Conservation (phyloP, 1,140 invertebrate species). For the Drosophila setifemur region DNA sequence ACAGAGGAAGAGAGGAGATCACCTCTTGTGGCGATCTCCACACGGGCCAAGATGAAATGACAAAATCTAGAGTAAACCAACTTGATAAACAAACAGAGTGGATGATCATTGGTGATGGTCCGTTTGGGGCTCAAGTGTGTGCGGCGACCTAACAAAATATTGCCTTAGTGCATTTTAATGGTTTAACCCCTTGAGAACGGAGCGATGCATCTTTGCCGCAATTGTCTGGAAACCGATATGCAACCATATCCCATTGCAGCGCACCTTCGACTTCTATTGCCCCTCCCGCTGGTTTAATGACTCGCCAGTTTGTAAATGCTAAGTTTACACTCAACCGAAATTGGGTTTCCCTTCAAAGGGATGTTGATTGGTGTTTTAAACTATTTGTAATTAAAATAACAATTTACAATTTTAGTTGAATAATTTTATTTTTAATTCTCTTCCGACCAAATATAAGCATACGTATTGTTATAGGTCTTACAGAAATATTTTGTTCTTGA, state of each 20-base stretch:
- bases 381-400: too few species aligned
- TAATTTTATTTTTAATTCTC: too few species aligned
- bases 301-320: conserved; percentile 70
- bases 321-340: conserved; percentile 36
- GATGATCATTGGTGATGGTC: conserved; percentile 44
- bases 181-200: conserved; percentile 39
- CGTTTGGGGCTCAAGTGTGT: conserved; percentile 43
- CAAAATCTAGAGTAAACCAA: conserved; percentile 73
- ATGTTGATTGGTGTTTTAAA: background rate
- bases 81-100: conserved; percentile 57
- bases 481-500: too few species aligned
- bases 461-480: too few species aligned
- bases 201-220: conserved; percentile 72
- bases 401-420: too few species aligned
- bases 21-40: conserved; percentile 12
- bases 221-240: conserved; percentile 71
- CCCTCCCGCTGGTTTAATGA: conserved; percentile 59
- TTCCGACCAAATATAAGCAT: too few species aligned
- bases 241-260: conserved; percentile 10
- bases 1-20: conserved; percentile 7
- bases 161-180: conserved; percentile 77
- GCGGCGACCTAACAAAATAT: conserved; percentile 67
- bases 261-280: background rate
- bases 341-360: background rate
- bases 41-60: conserved; percentile 73